Base-by-base conservation (phyloP, 1,140 invertebrate genomes). In the Prorops nasuta region DNA sequence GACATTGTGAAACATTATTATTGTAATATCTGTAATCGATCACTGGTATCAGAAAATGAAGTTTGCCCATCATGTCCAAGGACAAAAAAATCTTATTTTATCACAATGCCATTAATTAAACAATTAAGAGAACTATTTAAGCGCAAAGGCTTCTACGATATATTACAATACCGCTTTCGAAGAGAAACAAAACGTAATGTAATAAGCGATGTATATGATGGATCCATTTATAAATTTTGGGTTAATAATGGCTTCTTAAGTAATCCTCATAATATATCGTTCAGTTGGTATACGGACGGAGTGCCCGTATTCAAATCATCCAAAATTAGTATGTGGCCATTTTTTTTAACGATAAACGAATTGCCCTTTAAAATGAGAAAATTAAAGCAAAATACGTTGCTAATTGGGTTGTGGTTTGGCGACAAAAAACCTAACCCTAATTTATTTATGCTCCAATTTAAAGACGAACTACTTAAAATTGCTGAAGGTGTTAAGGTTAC, bases 201-300 rank as follows among this genome's bases (percentile, higher is more conserved):
- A 32, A 52, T 57, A 10, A 44, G 21, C 15, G 44, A 58, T 37
- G 39, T 45, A n/a, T 58, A 51, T 21, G 50, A 44, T 28, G 50
- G 43, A 3, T 6, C 6, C 9, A 9, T 46, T 0, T 46, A 45
- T 41, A 31, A 52, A 35, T 12, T 22, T 19, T 46, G 43, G 37
- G 19, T 19, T 10, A 19, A 51, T 16, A 37, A 45, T 1, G 19
- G 36, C 4, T 52, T 52, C 20, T 17, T 45, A 0, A 15, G 20
- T 2, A 21, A 46, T 19, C 36, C 14, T 17, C 3, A 42, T 34
- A 49, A 49, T 22, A 42, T 49, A 24, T 42, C 40, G 22, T n/a
- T n/a, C n/a, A n/a, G n/a, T n/a, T n/a, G n/a, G n/a, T n/a, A n/a
- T n/a, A n/a, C n/a, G n/a, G n/a, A 28, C 41, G 4, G 16, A 28